A percentile compares a stretch with the other conserved stretches of the same genome.
Evolutionary conservation across 2,113 vertebrate genomes (phyloP).

Genomic region (Ophthalmolycus amberensis): DNA sequence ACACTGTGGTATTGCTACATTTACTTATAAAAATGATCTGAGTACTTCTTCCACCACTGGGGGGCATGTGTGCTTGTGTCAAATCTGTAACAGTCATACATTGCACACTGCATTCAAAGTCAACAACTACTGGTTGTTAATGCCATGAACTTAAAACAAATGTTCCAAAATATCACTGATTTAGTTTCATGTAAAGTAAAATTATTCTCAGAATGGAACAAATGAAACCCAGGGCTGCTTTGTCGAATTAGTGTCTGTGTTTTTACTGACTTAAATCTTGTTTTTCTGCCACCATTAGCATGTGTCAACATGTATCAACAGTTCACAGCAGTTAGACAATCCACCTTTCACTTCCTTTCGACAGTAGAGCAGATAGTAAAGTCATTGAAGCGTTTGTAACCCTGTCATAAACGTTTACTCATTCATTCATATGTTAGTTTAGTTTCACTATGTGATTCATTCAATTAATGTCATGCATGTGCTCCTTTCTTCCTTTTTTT

Average conservation of each 20-base stretch:
- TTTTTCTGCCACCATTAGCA: neutral
- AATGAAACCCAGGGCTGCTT: constrained; percentile 4
- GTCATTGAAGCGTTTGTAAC: constrained; percentile 5
- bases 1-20: neutral
- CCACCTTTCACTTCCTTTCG: neutral
- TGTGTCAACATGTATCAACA: constrained; percentile 1
- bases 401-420: constrained; percentile 11
- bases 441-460: neutral
- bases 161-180: neutral
- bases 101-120: neutral
- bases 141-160: neutral
- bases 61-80: neutral
- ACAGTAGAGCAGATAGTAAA: constrained; percentile 9
- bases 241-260: constrained; percentile 6
- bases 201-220: neutral
- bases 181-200: neutral
- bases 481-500: neutral
- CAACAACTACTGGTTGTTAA: neutral
- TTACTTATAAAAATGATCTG: neutral
- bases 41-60: neutral
- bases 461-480: constrained; percentile 10
- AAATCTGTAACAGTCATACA: neutral
- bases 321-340: constrained; percentile 13
- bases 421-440: neutral
- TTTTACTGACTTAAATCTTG: neutral